Evolutionary conservation across 2,113 vertebrate genomes (phyloP), one percentile per base, ranked within the genome.

Genomic region (Anas platyrhynchos): DNA sequence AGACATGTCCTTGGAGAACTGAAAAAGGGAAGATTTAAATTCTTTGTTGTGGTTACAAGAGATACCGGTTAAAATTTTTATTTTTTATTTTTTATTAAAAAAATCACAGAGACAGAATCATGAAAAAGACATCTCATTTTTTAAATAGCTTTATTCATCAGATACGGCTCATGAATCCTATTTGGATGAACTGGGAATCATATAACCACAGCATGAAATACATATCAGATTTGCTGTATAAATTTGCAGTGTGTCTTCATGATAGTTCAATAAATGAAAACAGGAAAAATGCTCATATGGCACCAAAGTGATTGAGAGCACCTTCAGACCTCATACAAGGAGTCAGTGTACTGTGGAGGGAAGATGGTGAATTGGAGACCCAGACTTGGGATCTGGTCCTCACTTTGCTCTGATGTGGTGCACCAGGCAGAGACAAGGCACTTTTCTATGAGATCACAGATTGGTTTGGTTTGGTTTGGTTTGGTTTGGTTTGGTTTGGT

Each of bases 301-400:
- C 27, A 41, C 16, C 16, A 68, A 65, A 22, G 52, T 2, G 4
- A 31, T 2, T n/a, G n/a, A 85, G 10, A 11, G 22, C 88, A 16
- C 18, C 46, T 77, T 76, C 50, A 85, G 62, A 50, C 16, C 8
- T 89, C 62, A 62, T 32, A 14, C 9, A 77, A 50, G 3, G 15
- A 54, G 23, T 31, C 31, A 83, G 1, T 0, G 0, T 43, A 15
- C 11, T 63, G 16, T 13, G 0, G 1, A 9, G 12, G 38, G 8
- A 50, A 58, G 34, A 65, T 17, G 38, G 2, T n/a, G n/a, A 89
- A 13, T 15, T 29, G 36, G 46, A 91, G 25, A 11, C 56, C n/a
- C 62, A 52, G 36, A 38, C 11, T 71, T 67, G 6, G 34, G 20
- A 25, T 43, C 26, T 74, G 2, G 83, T 61, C 27, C 58, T 79